Conservation (phyloP, 2,888 invertebrate genomes). For the Campopleginae sp. region DNA sequence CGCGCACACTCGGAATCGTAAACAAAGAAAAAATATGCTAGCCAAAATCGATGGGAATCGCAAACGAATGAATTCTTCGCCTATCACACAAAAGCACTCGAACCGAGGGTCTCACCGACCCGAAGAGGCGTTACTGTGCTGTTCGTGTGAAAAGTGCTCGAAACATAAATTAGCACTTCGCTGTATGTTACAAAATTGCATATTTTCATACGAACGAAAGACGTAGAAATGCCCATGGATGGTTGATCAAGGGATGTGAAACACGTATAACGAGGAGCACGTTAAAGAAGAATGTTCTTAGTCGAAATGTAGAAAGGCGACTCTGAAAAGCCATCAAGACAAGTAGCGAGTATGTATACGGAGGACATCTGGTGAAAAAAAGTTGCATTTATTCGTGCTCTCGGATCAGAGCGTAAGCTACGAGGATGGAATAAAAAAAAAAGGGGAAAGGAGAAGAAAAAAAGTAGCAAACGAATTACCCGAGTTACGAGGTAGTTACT, state of each 20-base stretch:
- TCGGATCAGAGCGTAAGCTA: slow-evolving; percentile 35
- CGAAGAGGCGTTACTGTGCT: no score
- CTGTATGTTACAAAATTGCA: not conserved
- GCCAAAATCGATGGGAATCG: not conserved
- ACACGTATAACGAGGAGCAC: slow-evolving; percentile 17
- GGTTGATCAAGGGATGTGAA: slow-evolving; percentile 20
- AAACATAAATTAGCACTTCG: no score
- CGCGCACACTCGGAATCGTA: not conserved
- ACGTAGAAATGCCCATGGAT: not conserved
- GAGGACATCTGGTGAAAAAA: slow-evolving; percentile 30
- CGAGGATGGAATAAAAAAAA: slow-evolving; percentile 22
- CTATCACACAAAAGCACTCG: not conserved
- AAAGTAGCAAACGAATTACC: slow-evolving; percentile 52
- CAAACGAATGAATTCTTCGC: not conserved
- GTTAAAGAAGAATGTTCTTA: slow-evolving; percentile 5
- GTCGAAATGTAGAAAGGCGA: slow-evolving; percentile 25
- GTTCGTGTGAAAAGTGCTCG: not conserved
- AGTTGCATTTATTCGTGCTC: slow-evolving; percentile 45
- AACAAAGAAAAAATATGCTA: not conserved
- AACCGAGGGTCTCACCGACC: not conserved
- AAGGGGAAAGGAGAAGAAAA: slow-evolving; percentile 29
- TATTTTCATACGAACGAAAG: not conserved
- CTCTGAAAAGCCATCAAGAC: slow-evolving; percentile 40
- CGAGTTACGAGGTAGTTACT: slow-evolving; percentile 69
- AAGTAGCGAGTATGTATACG: slow-evolving; percentile 14